Percentiles rank a stretch among this genome's conserved stretches.
phyloP scores from a whole-genome alignment of 2,113 vertebrate genomes.

The Holacanthus passer region DNA sequence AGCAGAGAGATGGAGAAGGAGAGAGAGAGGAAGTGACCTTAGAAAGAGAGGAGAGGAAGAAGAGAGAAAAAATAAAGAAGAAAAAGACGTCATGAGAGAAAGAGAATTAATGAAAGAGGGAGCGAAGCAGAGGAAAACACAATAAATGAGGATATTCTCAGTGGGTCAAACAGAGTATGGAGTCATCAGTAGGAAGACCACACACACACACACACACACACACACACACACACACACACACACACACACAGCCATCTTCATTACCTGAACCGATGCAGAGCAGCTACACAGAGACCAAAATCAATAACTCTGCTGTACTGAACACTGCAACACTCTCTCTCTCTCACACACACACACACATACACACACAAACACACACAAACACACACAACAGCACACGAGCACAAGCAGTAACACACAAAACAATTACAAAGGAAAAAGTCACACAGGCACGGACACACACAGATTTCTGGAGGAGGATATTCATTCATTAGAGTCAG shows the following conservation, averaged over 20 bases:
- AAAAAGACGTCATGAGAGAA: not conserved
- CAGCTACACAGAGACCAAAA: slow-evolving; percentile 55
- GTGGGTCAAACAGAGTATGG: slow-evolving; percentile 5
- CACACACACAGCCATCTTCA: slow-evolving; percentile 49
- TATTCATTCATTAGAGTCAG: slow-evolving; percentile 68
- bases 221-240: slow-evolving; percentile 37
- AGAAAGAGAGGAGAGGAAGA: not conserved
- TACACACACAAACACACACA: slow-evolving; percentile 37
- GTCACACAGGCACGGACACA: slow-evolving; percentile 33
- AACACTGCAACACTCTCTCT: slow-evolving; percentile 39
- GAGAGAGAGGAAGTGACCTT: too few relatives aligned
- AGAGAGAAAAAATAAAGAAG: not conserved
- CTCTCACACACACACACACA: slow-evolving; percentile 39
- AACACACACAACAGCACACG: not conserved
- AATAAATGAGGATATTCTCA: slow-evolving; percentile 18
- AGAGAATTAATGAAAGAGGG: not conserved
- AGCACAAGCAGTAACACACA: slow-evolving; percentile 3
- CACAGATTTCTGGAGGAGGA: slow-evolving; percentile 42
- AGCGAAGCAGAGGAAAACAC: not conserved
- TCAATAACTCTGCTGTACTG: slow-evolving; percentile 65
- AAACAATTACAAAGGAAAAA: slow-evolving; percentile 41
- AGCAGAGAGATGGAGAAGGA: not conserved
- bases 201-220: slow-evolving; percentile 19
- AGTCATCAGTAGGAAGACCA: slow-evolving; percentile 22
- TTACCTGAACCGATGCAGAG: slow-evolving; percentile 70